A percentile compares a stretch with the other conserved stretches of the same genome.
Evolutionary conservation across 2,888 invertebrate species (phyloP).

Genomic region (Toxonevra muliebris): DNA sequence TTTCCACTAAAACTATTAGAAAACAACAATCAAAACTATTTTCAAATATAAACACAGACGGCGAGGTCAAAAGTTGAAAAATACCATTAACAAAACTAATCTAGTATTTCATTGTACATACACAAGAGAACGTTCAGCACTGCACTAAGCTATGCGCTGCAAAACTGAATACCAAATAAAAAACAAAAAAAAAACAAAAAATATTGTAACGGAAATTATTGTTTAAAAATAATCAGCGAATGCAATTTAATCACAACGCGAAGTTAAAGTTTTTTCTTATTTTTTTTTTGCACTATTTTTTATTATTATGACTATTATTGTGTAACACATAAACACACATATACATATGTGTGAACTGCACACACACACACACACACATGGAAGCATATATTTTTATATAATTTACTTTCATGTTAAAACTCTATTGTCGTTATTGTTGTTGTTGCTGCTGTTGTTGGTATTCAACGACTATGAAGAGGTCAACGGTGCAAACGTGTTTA

Average conservation of each 20-base stretch:
- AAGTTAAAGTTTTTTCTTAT: background rate
- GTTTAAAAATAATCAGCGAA: slow-evolving; percentile 26
- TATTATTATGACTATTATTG: slow-evolving; percentile 26
- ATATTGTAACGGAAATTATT: slow-evolving; percentile 18
- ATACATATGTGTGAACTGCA: slow-evolving; percentile 9
- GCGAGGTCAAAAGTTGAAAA: too few species aligned
- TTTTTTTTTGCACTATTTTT: background rate
- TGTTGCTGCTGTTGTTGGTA: slow-evolving; percentile 10
- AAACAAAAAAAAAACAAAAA: too few species aligned
- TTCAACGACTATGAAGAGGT: background rate
- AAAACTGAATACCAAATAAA: too few species aligned
- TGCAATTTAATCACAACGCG: slow-evolving; percentile 22
- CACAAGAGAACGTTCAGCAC: background rate
- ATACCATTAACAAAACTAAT: slow-evolving; percentile 25
- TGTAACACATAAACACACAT: slow-evolving; percentile 16
- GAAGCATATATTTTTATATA: background rate
- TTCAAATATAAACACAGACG: background rate
- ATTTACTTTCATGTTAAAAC: slow-evolving; percentile 17
- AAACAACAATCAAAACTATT: background rate
- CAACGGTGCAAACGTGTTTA: slow-evolving; percentile 32
- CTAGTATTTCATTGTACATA: slow-evolving; percentile 22
- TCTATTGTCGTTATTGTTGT: slow-evolving; percentile 3
- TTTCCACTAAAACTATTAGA: too few species aligned
- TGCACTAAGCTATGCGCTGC: background rate
- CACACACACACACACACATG: slow-evolving; percentile 13